Evolutionary conservation across 2,797 vertebrate species (phyloP).

Genomic region (Eospalax fontanierii): DNA sequence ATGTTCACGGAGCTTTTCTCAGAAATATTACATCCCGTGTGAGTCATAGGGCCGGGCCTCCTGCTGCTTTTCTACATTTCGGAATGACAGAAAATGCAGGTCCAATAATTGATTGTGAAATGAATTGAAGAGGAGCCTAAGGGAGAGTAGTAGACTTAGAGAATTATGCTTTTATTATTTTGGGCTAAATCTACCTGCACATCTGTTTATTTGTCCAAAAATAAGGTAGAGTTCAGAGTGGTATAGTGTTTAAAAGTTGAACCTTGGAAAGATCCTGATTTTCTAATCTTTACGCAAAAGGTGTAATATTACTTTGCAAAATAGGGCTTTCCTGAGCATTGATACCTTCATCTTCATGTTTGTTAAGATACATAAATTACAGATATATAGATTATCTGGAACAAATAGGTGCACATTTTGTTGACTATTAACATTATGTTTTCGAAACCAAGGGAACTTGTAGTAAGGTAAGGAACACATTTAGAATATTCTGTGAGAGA

Average conservation of each 20-base stretch:
- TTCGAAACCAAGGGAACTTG: conserved; percentile 4
- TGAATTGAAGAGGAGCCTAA: background rate
- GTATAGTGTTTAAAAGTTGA: background rate
- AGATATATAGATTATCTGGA: background rate
- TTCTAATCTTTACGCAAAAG: background rate
- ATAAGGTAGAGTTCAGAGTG: background rate
- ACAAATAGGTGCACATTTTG: background rate
- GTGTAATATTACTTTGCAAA: background rate
- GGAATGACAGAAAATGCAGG: background rate
- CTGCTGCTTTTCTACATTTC: background rate
- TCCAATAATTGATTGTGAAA: background rate
- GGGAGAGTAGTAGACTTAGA: background rate
- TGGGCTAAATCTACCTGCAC: background rate
- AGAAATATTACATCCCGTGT: background rate
- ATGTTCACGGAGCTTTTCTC: background rate
- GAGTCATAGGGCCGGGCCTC: background rate
- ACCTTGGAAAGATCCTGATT: background rate
- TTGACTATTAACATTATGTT: background rate
- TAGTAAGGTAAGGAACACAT: background rate
- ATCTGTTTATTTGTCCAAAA: background rate
- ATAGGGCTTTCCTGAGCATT: background rate
- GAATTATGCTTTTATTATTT: background rate
- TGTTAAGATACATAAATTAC: background rate
- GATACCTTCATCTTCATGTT: background rate
- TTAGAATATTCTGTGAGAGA: background rate